A percentile compares a stretch with the other conserved stretches of the same genome.
Conservation (phyloP, 2,888 invertebrate species). For the Chorisops tibialis region DNA sequence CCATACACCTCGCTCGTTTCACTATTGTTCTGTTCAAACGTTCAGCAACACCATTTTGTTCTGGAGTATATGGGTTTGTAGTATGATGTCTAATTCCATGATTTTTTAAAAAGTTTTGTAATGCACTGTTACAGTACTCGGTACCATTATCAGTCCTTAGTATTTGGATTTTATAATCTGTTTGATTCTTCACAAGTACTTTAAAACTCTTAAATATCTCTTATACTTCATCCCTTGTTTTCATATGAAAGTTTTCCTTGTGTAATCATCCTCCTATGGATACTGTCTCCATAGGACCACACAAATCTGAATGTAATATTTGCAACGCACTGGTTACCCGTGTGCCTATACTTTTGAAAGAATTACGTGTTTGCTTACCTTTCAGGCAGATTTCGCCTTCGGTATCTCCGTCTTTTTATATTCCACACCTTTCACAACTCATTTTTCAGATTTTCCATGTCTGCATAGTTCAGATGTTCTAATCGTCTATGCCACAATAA, state of each 20-base stretch:
- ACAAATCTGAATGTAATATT: slow-evolving; percentile 16
- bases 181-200: slow-evolving; percentile 24
- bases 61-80: too few relatives aligned
- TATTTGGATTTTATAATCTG: slow-evolving; percentile 9
- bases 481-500: slow-evolving; percentile 19
- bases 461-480: slow-evolving; percentile 13
- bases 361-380: slow-evolving; percentile 3
- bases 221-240: slow-evolving; percentile 21
- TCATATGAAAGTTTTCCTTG: slow-evolving; percentile 6
- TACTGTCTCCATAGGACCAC: slow-evolving; percentile 15
- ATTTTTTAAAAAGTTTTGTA: too few relatives aligned
- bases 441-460: slow-evolving; percentile 5
- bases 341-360: neutral
- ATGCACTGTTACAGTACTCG: neutral
- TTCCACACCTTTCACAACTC: neutral
- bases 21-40: too few relatives aligned
- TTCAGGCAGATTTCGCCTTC: slow-evolving; percentile 21
- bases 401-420: neutral
- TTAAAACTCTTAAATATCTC: slow-evolving; percentile 13
- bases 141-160: slow-evolving; percentile 27
- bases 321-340: neutral
- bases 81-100: too few relatives aligned
- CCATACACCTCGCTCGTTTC: too few relatives aligned
- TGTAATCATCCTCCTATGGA: slow-evolving; percentile 21
- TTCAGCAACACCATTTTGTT: too few relatives aligned